Percentiles rank a stretch among this genome's conserved stretches.
Conservation (phyloP, 2,888 invertebrate species). For the Pyrrhia umbra region DNA sequence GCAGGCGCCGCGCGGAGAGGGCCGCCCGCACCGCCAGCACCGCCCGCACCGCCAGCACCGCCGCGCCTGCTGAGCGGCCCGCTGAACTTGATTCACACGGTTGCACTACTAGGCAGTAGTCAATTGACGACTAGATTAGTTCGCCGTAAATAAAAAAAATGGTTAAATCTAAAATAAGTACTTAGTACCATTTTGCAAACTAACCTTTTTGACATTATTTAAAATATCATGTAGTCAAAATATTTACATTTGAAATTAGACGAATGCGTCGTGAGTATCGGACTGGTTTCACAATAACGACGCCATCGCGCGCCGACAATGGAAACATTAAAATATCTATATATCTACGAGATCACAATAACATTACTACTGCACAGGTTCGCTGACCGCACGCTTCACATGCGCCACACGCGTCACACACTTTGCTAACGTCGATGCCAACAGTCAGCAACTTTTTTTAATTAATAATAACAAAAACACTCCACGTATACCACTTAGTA, state of each 20-base stretch:
- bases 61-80: background rate
- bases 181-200: background rate
- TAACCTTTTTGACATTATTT: conserved; percentile 11
- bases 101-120: background rate
- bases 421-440: too few relatives aligned
- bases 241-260: conserved; percentile 40
- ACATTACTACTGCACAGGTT: conserved; percentile 11
- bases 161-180: background rate
- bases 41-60: conserved; percentile 16
- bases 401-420: background rate
- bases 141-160: background rate
- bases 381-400: background rate
- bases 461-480: background rate
- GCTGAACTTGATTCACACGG: conserved; percentile 18
- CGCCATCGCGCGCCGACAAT: background rate
- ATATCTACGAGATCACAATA: conserved; percentile 5
- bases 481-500: background rate
- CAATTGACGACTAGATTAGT: background rate
- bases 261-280: conserved; percentile 28
- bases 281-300: conserved; percentile 6
- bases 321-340: conserved; percentile 14
- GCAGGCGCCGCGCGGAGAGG: conserved; percentile 8
- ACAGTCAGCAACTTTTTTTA: too few relatives aligned
- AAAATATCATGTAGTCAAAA: conserved; percentile 7
- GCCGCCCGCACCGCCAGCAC: conserved; percentile 27